Conservation (phyloP, 2,888 invertebrate species). For the Hemistola chrysoprasaria region DNA sequence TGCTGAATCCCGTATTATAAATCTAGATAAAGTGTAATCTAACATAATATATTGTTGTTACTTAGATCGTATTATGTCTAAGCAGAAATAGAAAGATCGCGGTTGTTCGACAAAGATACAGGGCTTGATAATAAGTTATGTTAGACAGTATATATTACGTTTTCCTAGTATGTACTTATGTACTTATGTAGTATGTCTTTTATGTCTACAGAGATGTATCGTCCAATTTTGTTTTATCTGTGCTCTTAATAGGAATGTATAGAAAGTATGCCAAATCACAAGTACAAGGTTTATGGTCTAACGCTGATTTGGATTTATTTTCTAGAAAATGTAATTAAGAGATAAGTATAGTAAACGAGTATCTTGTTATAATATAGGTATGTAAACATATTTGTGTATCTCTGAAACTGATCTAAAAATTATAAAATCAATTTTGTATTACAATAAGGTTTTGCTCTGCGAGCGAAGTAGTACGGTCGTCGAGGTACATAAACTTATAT, state of each 20-base stretch:
- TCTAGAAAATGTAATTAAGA: too few relatives aligned
- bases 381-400: too few relatives aligned
- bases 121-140: conserved; percentile 20
- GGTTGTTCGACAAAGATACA: conserved; percentile 19
- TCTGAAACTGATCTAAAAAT: too few relatives aligned
- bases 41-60: too few relatives aligned
- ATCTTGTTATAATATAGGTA: too few relatives aligned
- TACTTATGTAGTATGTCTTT: too few relatives aligned
- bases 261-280: not conserved
- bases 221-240: conserved; percentile 20
- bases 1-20: conserved; percentile 7
- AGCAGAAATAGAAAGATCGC: conserved; percentile 17
- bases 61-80: conserved; percentile 16
- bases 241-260: conserved; percentile 2
- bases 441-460: too few relatives aligned
- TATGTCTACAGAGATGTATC: conserved; percentile 29
- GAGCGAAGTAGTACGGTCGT: too few relatives aligned
- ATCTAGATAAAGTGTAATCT: conserved; percentile 11
- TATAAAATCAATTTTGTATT: not conserved
- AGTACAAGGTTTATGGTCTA: too few relatives aligned
- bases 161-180: conserved; percentile 42
- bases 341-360: too few relatives aligned
- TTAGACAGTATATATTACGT: conserved; percentile 36
- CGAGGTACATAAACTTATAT: too few relatives aligned
- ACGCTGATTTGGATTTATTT: too few relatives aligned